These are phyloP conservation scores for Aspidoscelis tigris DNA, from an alignment of 2,113 vertebrate species.

Conservation along the genomic window DNA sequence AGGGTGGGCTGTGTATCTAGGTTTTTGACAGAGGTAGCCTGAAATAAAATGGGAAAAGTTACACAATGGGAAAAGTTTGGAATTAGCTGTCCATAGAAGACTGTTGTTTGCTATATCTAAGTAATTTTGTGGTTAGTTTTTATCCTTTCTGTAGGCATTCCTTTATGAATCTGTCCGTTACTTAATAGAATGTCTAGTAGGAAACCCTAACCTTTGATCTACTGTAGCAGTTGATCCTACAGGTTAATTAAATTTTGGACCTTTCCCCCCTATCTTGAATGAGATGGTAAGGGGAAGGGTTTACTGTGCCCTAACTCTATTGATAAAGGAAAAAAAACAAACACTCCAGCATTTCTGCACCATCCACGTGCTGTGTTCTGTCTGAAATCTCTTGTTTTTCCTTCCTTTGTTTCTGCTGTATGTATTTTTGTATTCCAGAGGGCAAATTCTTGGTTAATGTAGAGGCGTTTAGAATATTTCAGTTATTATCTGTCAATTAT, in stretches of 20 bases:
- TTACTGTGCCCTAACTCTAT: background rate
- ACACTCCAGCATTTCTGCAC: background rate
- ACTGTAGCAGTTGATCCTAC: constrained; percentile 22
- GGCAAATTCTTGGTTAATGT: constrained; percentile 14
- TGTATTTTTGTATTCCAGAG: constrained; percentile 15
- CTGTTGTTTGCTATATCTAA: constrained; percentile 19
- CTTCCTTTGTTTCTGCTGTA: constrained; percentile 13
- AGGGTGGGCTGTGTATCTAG: constrained; percentile 14
- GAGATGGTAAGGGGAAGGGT: too few species aligned
- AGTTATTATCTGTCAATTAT: constrained; percentile 18
- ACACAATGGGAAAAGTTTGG: constrained; percentile 4
- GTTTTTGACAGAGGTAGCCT: constrained; percentile 21
- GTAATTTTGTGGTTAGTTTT: constrained; percentile 32
- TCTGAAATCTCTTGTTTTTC: background rate
- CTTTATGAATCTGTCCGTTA: constrained; percentile 24
- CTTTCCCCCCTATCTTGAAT: background rate
- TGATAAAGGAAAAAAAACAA: background rate
- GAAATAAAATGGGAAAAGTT: constrained; percentile 17
- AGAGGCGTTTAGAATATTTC: constrained; percentile 16
- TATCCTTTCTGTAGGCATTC: constrained; percentile 23
- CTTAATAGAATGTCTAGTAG: constrained; percentile 32
- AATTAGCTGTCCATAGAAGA: constrained; percentile 27
- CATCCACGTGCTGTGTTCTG: background rate
- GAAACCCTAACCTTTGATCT: constrained; percentile 4
- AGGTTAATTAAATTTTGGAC: constrained; percentile 22